Evolutionary conservation across 2,888 invertebrate species (phyloP), one percentile per base, ranked within the genome.

Genomic region (Augochlorella aurata): DNA sequence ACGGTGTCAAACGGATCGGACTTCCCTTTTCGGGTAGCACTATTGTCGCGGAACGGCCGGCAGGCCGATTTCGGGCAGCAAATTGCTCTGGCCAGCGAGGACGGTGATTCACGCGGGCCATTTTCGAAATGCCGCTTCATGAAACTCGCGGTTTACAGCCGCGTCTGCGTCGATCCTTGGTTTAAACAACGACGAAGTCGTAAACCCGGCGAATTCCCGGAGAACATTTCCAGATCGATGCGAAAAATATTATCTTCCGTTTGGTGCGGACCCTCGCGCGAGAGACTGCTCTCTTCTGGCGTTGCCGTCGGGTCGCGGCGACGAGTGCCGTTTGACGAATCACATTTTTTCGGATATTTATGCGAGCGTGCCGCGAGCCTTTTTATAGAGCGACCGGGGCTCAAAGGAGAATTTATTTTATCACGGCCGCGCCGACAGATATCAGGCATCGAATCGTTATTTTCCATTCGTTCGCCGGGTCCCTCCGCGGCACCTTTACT

Each of bases 391-490:
- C 68, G 63, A 44, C 73, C 68, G 47, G 21, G 66, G 71, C 72
- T 76, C 87, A 75, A 77, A 76, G 77, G 66, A 82, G 82, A 77
- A 82, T 86, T 86, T 86, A 86, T 86, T 86, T 86, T 85, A 86
- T 87, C 85, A 85, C 78, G 10, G 73, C 78, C 76, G 72, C 77
- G 85, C 85, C 86, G 85, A 86, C 84, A 79, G 85, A 82, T 87
- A 86, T 87, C 86, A 87, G 78, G 76, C 87, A 85, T 83, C 79
- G 83, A 84, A 85, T 87, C 86, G 86, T 86, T 86, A 86, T 82
- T 86, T 87, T 79, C 85, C 85, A 87, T 87, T 87, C 83, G 81
- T 76, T 67, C 87, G 76, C 49, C 77, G 65, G 49, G 78, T 76
- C 86, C 76, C 87, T 87, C 74, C 86, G 86, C 78, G 76, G 78